Evolutionary conservation across 2,113 vertebrate species (phyloP), one percentile per base, ranked within the genome.

Genomic region (Craseonycteris thonglongyai): DNA sequence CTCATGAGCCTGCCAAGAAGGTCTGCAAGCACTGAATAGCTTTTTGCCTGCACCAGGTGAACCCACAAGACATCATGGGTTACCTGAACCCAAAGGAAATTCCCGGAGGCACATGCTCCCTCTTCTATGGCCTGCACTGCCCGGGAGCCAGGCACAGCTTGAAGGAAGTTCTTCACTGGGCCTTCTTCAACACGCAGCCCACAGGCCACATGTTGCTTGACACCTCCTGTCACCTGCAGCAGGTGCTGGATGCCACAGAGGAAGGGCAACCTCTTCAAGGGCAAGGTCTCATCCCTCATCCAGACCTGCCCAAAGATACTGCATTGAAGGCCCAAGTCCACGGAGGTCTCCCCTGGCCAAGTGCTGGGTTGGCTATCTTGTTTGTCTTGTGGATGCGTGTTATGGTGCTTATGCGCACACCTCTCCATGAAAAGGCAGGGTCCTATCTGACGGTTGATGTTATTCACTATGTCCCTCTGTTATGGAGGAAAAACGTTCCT

Each of bases 81-180:
- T 99, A 98, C 95, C 97, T 99, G 97, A 99, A 98, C 0, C 95
- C 98, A 88, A 99, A 99, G 72, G 98, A 98, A 12, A 98, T 98
- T 0, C 98, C 99, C 71, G 98, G 98, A 0, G 98, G 98, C 40
- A 98, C 96, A 22, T 99, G 99, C 89, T 98, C 98, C 6, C 76
- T 99, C 95, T 99, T 98, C 95, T 99, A 98, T 0, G 97, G 99
- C 88, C 95, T 99, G 92, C 98, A 12, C 14, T 12, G 63, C 82
- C 7, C 0, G 6, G 5, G 14, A 1, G 63, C 38, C 16, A n/a
- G n/a, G n/a, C n/a, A n/a, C 4, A 4, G 30, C 38, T 51, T 28
- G 45, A 99, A 99, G 98, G 99, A 99, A 97, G 98, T 96, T 33
- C 95, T 99, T 92, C 97, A 98, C 89, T 99, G 99, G 98, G 98